Percentiles rank a stretch among this genome's conserved stretches.
These are phyloP conservation scores for Campylorhamphus procurvoides DNA, from an alignment of 2,113 vertebrate species.

Conservation along the genomic window DNA sequence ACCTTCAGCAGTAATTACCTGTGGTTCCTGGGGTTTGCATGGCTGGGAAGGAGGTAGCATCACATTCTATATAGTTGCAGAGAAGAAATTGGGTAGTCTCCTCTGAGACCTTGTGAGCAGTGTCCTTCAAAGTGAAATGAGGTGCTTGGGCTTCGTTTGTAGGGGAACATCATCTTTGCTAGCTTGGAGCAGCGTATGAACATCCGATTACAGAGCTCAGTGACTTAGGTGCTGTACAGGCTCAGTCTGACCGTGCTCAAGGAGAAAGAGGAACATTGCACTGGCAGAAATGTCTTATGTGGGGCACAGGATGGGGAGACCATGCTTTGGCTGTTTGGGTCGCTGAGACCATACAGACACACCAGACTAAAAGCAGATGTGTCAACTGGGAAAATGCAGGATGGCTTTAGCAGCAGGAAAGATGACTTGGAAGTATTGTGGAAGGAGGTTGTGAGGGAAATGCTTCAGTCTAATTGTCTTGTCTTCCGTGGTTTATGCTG, in stretches of 20 bases:
- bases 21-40: neutral
- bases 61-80: neutral
- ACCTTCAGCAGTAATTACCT: neutral
- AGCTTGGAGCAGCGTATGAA: neutral
- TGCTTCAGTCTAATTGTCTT: neutral
- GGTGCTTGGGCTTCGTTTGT: neutral
- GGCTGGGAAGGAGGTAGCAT: neutral
- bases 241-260: neutral
- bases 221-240: neutral
- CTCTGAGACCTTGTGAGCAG: neutral
- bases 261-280: neutral
- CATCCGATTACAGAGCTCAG: neutral
- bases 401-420: neutral
- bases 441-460: neutral
- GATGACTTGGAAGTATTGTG: neutral
- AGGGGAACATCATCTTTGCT: neutral
- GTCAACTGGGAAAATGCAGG: neutral
- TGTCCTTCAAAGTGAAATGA: neutral
- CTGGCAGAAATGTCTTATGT: rapidly evolving
- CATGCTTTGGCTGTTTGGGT: rapidly evolving
- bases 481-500: neutral
- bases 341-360: rapidly evolving
- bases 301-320: neutral
- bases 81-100: neutral
- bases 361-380: neutral